Evolutionary conservation across 2,797 vertebrate genomes (phyloP).

Genomic region (Leuciscus waleckii): DNA sequence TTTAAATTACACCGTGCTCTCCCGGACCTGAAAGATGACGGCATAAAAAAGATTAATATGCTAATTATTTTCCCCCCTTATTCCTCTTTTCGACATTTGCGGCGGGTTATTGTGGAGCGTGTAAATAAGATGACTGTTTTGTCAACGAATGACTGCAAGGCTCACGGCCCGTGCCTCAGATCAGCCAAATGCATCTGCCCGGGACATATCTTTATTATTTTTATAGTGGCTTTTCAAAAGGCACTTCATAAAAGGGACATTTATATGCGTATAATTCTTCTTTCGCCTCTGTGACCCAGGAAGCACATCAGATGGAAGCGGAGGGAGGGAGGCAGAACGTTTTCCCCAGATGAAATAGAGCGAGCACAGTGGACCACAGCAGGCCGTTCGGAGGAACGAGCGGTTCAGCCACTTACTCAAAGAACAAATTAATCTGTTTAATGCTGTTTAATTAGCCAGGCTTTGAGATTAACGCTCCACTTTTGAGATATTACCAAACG

Average conservation of each 20-base stretch:
- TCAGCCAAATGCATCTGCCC: conserved; percentile 91
- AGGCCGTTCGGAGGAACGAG: conserved; percentile 29
- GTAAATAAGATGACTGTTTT: conserved; percentile 99
- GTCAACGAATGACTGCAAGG: conserved; percentile 93
- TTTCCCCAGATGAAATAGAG: conserved; percentile 36
- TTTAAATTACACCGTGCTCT: conserved; percentile 99
- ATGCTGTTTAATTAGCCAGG: conserved; percentile 81
- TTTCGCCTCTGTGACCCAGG: conserved; percentile 71
- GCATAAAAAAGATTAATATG: conserved; percentile 99
- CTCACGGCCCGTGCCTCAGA: conserved; percentile 87
- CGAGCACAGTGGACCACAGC: conserved; percentile 14
- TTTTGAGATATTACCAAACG: conserved; percentile 78
- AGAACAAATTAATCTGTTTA: conserved; percentile 81
- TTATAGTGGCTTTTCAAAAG: conserved; percentile 82
- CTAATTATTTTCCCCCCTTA: conserved; percentile 99
- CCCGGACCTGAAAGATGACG: conserved; percentile 98
- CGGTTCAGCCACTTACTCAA: conserved; percentile 75
- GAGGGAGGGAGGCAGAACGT: conserved; percentile 37
- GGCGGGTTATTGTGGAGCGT: conserved; percentile 97
- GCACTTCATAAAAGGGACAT: conserved; percentile 74
- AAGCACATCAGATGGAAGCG: conserved; percentile 71
- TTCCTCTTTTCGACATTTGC: conserved; percentile 96
- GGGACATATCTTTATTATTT: conserved; percentile 95
- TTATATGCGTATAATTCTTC: conserved; percentile 73
- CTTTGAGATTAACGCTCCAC: conserved; percentile 81